Conservation (phyloP, 2,113 vertebrate species). For the Pterophyllum scalare region DNA sequence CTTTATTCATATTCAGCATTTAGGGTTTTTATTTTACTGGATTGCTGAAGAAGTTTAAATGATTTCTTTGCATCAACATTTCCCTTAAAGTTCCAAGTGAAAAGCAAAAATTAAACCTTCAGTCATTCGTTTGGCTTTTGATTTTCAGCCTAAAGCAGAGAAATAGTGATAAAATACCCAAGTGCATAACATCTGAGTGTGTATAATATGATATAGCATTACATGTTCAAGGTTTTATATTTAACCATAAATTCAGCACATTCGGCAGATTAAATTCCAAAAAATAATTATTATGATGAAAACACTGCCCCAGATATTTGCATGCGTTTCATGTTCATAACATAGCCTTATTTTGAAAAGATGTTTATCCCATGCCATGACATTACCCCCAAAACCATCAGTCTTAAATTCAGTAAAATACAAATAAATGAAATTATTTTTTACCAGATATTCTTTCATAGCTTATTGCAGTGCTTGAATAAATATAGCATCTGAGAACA, state of each 20-base stretch:
- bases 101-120: neutral
- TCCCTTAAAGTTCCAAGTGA: neutral
- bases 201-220: neutral
- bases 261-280: neutral
- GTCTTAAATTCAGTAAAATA: neutral
- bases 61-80: no score
- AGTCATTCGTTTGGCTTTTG: neutral
- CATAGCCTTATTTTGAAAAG: neutral
- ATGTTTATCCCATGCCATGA: neutral
- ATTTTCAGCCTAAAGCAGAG: neutral
- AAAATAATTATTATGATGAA: neutral
- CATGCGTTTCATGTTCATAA: slow-evolving; percentile 5
- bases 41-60: neutral
- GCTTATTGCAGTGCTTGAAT: neutral
- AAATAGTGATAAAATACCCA: slow-evolving; percentile 4
- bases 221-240: neutral
- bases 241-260: neutral
- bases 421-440: neutral
- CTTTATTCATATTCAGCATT: no score
- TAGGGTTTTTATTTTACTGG: neutral
- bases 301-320: slow-evolving; percentile 4
- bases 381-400: neutral
- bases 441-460: neutral
- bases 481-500: neutral
- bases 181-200: neutral